These are phyloP conservation scores for Gobionotothen gibberifrons DNA, from an alignment of 2,797 vertebrate genomes.

Conservation along the genomic window DNA sequence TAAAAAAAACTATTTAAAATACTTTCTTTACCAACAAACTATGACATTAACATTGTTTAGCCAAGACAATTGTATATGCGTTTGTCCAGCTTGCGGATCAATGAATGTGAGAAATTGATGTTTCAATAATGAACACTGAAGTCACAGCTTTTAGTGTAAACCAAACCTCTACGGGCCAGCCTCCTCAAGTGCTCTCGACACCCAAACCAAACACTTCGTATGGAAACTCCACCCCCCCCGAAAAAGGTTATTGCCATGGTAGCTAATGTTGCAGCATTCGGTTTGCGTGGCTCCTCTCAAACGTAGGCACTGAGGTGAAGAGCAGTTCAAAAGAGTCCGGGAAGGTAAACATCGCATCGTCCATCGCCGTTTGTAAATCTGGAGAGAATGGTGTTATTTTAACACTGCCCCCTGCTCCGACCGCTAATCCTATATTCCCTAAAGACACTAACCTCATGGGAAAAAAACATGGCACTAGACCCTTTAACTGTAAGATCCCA, in stretches of 20 bases:
- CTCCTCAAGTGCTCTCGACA: constrained; percentile 54
- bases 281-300: constrained; percentile 81
- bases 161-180: constrained; percentile 29
- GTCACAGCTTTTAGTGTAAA: constrained; percentile 26
- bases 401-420: constrained; percentile 41
- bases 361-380: constrained; percentile 41
- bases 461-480: constrained; percentile 69
- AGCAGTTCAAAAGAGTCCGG: constrained; percentile 88
- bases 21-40: constrained; percentile 23
- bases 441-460: constrained; percentile 40
- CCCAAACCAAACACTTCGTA: constrained; percentile 47
- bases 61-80: too few relatives aligned
- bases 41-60: constrained; percentile 1
- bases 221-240: constrained; percentile 31
- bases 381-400: constrained; percentile 35
- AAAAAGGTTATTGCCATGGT: constrained; percentile 84
- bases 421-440: constrained; percentile 30
- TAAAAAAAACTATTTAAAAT: too few relatives aligned
- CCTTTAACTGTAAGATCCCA: constrained; percentile 53
- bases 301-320: constrained; percentile 96
- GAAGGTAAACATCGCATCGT: constrained; percentile 80
- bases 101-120: constrained; percentile 11
- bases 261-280: constrained; percentile 83
- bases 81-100: constrained; percentile 12
- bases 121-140: constrained; percentile 27